Evolutionary conservation across 1,140 invertebrate species (phyloP), one percentile per base, ranked within the genome.

Genomic region (Hormaphis cornu): DNA sequence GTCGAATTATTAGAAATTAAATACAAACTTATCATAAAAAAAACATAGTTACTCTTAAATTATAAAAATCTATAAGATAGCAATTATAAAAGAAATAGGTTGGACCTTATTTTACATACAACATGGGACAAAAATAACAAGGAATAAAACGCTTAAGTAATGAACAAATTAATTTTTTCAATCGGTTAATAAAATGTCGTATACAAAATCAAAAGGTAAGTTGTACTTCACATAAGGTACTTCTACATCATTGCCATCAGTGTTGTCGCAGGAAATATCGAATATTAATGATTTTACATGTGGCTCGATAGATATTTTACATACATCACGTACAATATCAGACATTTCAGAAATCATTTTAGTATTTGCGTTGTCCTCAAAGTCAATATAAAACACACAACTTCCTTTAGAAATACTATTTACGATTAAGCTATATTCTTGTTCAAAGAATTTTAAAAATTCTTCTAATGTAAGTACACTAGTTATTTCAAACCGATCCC

Each of bases 341-440:
- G 91, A 89, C 88, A 98, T 89, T 8, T 85, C 80, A 73, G 96
- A 79, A 26, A 83, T 84, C 77, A 97, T 71, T 89, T 85, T 70
- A 87, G 85, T 78, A 94, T 97, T n/a, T 87, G 83, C 73, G 87
- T 86, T 7, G 89, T n/a, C 84, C 91, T 98, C 96, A 81, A 99
- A 99, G 84, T 98, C 99, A 12, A 96, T 97, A 79, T 97, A 99
- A 14, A 99, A 81, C 93, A 99, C 97, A 74, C 91, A 97, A 0
- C 98, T 94, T 26, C 95, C 95, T 77, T 98, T 95, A 16, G 95
- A 97, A 63, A 99, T 78, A 96, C 99, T 99, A 0, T 95, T 97
- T 20, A 98, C 95, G 77, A 97, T 92, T 22, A 98, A 79, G 72
- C 92, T 89, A 75, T 97, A 87, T 74, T 92, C 83, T 28, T 89